Percentiles rank a stretch among this genome's conserved stretches.
phyloP scores from a whole-genome alignment of 1,140 invertebrate genomes.

The Cydia strobilella region DNA sequence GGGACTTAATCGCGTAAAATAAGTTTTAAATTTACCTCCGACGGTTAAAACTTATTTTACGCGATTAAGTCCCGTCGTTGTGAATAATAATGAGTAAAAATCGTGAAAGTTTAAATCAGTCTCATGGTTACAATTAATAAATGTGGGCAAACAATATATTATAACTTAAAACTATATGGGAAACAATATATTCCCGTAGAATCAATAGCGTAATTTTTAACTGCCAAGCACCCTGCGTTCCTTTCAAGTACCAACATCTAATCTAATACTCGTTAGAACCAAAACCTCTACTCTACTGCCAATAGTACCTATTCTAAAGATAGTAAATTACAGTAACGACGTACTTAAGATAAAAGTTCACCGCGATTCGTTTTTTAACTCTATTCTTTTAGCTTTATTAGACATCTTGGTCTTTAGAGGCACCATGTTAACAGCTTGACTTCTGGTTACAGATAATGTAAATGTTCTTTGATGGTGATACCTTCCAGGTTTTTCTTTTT shows the following conservation, averaged over 20 bases:
- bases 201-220: no score
- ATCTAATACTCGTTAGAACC: constrained; percentile 11
- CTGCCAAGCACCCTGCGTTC: neutral
- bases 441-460: neutral
- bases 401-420: neutral
- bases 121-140: no score
- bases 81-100: no score
- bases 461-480: neutral
- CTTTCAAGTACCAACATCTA: neutral
- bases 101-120: no score
- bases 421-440: neutral
- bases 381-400: constrained; percentile 3
- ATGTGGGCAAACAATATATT: no score
- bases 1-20: no score
- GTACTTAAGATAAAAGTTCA: constrained; percentile 28
- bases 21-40: no score
- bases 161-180: no score
- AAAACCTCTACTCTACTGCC: constrained; percentile 8
- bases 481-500: neutral
- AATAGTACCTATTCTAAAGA: constrained; percentile 28
- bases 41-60: no score
- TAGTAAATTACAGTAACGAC: constrained; percentile 29
- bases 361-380: constrained; percentile 24
- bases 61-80: no score
- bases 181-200: no score